These are phyloP conservation scores for Clivina fossor DNA, from an alignment of 2,888 invertebrate genomes.

Conservation along the genomic window DNA sequence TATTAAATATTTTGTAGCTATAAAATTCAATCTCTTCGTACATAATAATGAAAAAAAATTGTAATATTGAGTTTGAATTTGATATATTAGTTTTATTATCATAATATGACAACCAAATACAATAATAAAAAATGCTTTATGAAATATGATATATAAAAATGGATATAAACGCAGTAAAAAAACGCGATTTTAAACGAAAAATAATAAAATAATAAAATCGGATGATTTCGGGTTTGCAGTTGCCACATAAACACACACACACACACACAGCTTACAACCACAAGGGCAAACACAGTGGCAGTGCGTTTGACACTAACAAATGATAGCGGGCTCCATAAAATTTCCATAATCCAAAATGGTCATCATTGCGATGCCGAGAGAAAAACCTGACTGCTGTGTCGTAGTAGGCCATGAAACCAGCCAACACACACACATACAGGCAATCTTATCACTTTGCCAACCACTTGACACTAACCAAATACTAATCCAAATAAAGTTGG, in stretches of 20 bases:
- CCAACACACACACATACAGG: background rate
- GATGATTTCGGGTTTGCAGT: slow-evolving; percentile 3
- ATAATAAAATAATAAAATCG: slow-evolving; percentile 22
- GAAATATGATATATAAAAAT: background rate
- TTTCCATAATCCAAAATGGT: slow-evolving; percentile 29
- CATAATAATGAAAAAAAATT: too few relatives aligned
- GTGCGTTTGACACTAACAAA: slow-evolving; percentile 19
- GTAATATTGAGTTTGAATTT: too few relatives aligned
- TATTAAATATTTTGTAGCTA: too few relatives aligned
- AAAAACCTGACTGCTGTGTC: too few relatives aligned
- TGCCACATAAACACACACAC: slow-evolving; percentile 8
- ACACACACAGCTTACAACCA: background rate
- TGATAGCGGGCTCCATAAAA: slow-evolving; percentile 15
- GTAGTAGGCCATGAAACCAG: background rate
- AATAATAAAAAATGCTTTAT: too few relatives aligned
- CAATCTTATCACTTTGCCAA: too few relatives aligned
- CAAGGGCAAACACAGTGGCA: background rate
- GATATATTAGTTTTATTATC: too few relatives aligned
- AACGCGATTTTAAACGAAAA: slow-evolving; percentile 12
- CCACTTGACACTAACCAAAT: slow-evolving; percentile 9
- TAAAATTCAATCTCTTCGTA: too few relatives aligned
- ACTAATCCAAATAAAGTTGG: slow-evolving; percentile 5
- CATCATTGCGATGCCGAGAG: slow-evolving; percentile 15
- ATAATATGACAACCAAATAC: too few relatives aligned
- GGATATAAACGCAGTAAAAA: background rate